phyloP scores from a whole-genome alignment of 2,797 vertebrate species.

The Aplochiton taeniatus region DNA sequence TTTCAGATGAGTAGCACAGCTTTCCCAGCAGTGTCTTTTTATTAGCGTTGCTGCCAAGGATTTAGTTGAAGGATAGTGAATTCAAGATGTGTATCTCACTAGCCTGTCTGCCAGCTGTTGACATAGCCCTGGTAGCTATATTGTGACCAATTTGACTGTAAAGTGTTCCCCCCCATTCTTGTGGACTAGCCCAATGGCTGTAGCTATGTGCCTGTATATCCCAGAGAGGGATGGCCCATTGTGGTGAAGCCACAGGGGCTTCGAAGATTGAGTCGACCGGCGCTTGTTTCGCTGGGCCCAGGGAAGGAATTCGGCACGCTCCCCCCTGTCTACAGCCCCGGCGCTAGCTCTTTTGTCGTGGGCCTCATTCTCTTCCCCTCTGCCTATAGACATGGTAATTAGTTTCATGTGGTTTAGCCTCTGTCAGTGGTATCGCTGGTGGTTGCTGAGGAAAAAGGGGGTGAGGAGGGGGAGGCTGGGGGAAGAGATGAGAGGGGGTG shows the following conservation, averaged over 20 bases:
- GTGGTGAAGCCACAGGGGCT: constrained; percentile 24
- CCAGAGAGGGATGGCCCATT: constrained; percentile 17
- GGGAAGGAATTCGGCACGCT: constrained; percentile 58
- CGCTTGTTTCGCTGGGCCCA: constrained; percentile 18
- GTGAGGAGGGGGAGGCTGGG: background rate
- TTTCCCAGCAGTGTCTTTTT: too few relatives aligned
- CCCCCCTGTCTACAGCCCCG: constrained; percentile 24
- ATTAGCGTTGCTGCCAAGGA: too few relatives aligned
- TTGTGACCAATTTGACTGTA: background rate
- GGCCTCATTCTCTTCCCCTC: constrained; percentile 16
- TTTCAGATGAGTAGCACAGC: too few relatives aligned
- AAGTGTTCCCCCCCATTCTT: background rate
- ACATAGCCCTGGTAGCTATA: too few relatives aligned
- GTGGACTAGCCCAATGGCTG: background rate
- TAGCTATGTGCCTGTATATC: background rate
- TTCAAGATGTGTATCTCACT: too few relatives aligned
- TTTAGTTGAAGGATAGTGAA: too few relatives aligned
- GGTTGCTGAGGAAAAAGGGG: constrained; percentile 9
- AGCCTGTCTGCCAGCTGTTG: background rate
- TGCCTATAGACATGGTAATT: constrained; percentile 66
- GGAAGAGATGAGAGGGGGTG: background rate
- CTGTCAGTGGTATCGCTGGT: constrained; percentile 5
- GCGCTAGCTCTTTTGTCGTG: constrained; percentile 55
- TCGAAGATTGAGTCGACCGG: constrained; percentile 34
- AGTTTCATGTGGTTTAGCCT: constrained; percentile 50